These are phyloP conservation scores for Charanyca ferruginea DNA, from an alignment of 2,888 invertebrate genomes.

Conservation along the genomic window DNA sequence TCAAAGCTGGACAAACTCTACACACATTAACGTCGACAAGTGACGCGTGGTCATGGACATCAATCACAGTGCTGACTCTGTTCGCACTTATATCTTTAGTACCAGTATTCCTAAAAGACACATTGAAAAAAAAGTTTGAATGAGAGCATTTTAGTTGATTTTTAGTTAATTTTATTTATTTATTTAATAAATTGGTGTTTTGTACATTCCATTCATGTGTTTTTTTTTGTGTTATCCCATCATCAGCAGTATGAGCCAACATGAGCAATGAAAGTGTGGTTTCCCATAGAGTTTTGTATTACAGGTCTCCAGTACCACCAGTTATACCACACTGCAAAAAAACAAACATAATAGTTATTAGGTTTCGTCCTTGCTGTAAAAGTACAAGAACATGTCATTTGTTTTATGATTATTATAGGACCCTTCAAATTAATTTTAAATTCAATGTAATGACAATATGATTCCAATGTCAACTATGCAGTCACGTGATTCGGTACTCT, in stretches of 20 bases:
- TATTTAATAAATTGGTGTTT: slow-evolving; percentile 78
- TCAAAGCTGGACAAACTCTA: slow-evolving; percentile 99
- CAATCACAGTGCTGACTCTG: slow-evolving; percentile 94
- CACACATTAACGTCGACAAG: slow-evolving; percentile 97
- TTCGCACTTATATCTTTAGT: slow-evolving; percentile 96
- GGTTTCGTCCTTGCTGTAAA: neutral
- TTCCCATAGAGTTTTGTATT: slow-evolving; percentile 91
- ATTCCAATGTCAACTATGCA: too few species aligned
- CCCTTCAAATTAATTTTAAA: too few species aligned
- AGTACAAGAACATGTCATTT: neutral
- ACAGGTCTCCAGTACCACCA: slow-evolving; percentile 96
- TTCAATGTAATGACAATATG: too few species aligned
- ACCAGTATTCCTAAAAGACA: slow-evolving; percentile 96
- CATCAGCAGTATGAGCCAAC: slow-evolving; percentile 94
- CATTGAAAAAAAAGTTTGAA: slow-evolving; percentile 95
- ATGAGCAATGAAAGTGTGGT: slow-evolving; percentile 92
- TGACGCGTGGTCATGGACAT: slow-evolving; percentile 97
- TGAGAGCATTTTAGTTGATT: slow-evolving; percentile 81
- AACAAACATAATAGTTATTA: slow-evolving; percentile 51
- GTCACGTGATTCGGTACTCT: too few species aligned
- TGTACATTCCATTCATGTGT: slow-evolving; percentile 80
- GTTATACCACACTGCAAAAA: slow-evolving; percentile 94
- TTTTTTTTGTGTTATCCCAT: slow-evolving; percentile 51
- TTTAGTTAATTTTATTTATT: slow-evolving; percentile 81
- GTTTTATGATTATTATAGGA: too few species aligned